These are phyloP conservation scores for Trichoplusia ni DNA, from an alignment of 1,140 invertebrate species.

Conservation along the genomic window DNA sequence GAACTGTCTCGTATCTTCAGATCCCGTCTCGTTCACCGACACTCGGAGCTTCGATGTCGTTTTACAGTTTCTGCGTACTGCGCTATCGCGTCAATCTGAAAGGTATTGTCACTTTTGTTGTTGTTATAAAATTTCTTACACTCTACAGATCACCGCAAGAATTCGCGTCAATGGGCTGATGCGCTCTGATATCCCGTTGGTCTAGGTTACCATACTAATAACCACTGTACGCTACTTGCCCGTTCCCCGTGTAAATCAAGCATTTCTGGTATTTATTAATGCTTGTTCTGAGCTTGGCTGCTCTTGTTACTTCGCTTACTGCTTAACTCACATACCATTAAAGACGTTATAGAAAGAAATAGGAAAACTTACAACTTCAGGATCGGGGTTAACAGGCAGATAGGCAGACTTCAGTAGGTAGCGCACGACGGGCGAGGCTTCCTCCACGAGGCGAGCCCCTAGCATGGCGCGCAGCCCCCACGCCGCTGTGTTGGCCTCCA, in stretches of 20 bases:
- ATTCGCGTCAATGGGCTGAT: too few species aligned
- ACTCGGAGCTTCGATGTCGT: constrained; percentile 63
- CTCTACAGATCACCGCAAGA: too few species aligned
- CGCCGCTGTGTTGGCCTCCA: constrained; percentile 94
- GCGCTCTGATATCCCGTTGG: too few species aligned
- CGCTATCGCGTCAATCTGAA: constrained; percentile 85
- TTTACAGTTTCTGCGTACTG: constrained; percentile 84
- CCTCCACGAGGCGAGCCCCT: constrained; percentile 84
- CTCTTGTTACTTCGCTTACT: too few species aligned
- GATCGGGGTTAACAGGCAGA: constrained; percentile 53
- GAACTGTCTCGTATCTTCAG: constrained; percentile 84
- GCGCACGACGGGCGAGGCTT: constrained; percentile 90
- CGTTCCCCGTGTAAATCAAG: too few species aligned
- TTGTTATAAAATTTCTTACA: too few species aligned
- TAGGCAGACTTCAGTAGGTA: constrained; percentile 88
- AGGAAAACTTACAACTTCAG: constrained; percentile 56
- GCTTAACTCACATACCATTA: too few species aligned
- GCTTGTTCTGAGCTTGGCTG: too few species aligned
- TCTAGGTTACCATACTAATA: too few species aligned
- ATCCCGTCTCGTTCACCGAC: constrained; percentile 79
- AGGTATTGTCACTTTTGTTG: too few species aligned
- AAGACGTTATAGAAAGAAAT: not conserved
- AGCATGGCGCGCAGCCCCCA: constrained; percentile 90
- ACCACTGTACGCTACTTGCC: too few species aligned
- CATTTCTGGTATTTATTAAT: too few species aligned